phyloP scores from a whole-genome alignment of 2,888 invertebrate genomes.

The Andrena marginata region DNA sequence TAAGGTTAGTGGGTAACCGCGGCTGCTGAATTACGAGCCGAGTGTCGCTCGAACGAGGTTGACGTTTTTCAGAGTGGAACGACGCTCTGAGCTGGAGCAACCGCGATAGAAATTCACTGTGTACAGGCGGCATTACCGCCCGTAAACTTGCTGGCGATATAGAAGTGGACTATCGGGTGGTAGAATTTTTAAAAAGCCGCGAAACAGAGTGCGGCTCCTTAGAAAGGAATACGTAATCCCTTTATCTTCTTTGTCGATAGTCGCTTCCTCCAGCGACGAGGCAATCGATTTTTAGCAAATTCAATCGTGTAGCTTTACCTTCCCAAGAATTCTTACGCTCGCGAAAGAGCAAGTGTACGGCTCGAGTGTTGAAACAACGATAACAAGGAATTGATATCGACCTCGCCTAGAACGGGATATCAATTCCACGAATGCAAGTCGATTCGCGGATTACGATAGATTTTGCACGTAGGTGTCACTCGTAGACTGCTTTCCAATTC shows the following conservation, averaged over 20 bases:
- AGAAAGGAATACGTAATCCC: too few relatives aligned
- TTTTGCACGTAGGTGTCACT: conserved; percentile 42
- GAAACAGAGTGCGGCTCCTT: too few relatives aligned
- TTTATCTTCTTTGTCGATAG: too few relatives aligned
- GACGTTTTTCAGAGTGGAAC: conserved; percentile 53
- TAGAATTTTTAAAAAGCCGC: too few relatives aligned
- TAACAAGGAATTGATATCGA: conserved; percentile 28
- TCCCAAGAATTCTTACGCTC: not conserved
- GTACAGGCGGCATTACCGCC: not conserved
- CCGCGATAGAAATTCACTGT: conserved; percentile 5
- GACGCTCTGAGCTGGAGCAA: conserved; percentile 12
- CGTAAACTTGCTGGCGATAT: not conserved
- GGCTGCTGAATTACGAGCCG: conserved; percentile 46
- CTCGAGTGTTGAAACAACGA: conserved; percentile 13
- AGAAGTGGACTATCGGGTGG: too few relatives aligned
- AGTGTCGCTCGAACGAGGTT: conserved; percentile 22
- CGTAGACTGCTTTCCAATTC: conserved; percentile 33
- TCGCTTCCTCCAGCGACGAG: too few relatives aligned
- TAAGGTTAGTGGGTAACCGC: conserved; percentile 71
- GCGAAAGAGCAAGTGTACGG: not conserved
- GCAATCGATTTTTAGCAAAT: too few relatives aligned
- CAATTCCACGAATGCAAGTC: conserved; percentile 36
- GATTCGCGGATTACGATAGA: conserved; percentile 35
- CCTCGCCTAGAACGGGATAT: conserved; percentile 32
- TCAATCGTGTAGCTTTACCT: too few relatives aligned